These are phyloP conservation scores for Barnardius zonarius DNA, from an alignment of 2,113 vertebrate species.

Conservation along the genomic window DNA sequence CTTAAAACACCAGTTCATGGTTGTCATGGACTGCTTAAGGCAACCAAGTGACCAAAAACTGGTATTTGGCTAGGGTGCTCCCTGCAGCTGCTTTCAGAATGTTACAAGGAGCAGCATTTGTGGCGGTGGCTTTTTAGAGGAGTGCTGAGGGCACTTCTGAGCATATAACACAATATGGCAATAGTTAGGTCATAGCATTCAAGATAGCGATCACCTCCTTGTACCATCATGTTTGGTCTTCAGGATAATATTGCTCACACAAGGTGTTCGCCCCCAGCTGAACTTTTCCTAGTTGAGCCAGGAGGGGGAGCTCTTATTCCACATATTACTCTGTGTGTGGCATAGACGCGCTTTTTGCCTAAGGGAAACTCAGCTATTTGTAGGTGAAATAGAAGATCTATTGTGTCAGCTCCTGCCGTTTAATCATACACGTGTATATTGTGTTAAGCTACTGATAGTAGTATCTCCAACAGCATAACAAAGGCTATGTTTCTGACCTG, in stretches of 20 bases:
- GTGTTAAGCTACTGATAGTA: not conserved
- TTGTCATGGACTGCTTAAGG: not conserved
- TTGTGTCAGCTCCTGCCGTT: not conserved
- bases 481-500: not conserved
- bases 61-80: not conserved
- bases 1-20: not conserved
- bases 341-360: not conserved
- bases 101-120: not conserved
- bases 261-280: fast-evolving
- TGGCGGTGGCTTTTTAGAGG: not conserved
- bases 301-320: conserved; percentile 56
- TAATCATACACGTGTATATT: not conserved
- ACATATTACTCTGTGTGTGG: not conserved
- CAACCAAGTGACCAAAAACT: not conserved
- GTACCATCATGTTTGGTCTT: not conserved
- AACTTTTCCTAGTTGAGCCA: not conserved
- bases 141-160: not conserved
- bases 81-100: not conserved
- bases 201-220: not conserved
- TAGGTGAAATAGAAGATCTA: not conserved
- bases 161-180: fast-evolving
- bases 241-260: fast-evolving
- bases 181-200: not conserved
- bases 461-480: not conserved
- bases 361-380: not conserved